These are phyloP conservation scores for Rousettus leschenaultii DNA, from an alignment of 2,113 vertebrate species.

Conservation along the genomic window DNA sequence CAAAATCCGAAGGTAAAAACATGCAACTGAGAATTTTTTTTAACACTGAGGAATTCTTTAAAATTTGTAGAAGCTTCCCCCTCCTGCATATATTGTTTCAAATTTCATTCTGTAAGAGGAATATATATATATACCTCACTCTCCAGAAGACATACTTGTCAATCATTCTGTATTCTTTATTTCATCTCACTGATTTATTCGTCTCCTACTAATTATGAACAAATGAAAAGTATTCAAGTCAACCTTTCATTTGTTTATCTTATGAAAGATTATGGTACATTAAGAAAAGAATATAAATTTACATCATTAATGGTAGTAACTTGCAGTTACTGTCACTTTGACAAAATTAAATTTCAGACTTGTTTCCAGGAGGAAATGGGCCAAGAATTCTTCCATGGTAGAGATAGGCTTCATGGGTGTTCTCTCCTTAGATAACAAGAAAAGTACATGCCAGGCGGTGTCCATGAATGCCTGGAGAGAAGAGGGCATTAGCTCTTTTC, in stretches of 20 bases:
- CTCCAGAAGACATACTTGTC: neutral
- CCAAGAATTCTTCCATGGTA: neutral
- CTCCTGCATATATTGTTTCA: neutral
- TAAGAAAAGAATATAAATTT: neutral
- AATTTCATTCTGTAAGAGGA: neutral
- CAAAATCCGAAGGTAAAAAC: constrained; percentile 43
- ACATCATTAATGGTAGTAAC: neutral
- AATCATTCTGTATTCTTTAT: neutral
- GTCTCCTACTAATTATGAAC: neutral
- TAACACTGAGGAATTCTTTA: neutral
- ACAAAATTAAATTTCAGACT: constrained; percentile 34
- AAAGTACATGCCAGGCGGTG: neutral
- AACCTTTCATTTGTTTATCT: neutral
- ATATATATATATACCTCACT: neutral
- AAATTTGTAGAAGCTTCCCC: neutral
- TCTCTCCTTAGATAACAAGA: neutral
- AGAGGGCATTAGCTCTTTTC: neutral
- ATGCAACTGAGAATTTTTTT: neutral
- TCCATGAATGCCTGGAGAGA: neutral
- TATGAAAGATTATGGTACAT: neutral
- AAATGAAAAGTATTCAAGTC: neutral
- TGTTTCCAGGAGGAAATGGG: neutral
- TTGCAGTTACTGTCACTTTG: neutral
- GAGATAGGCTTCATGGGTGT: neutral
- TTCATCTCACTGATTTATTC: neutral